phyloP scores from a whole-genome alignment of 2,888 invertebrate species.

The Leucania comma region DNA sequence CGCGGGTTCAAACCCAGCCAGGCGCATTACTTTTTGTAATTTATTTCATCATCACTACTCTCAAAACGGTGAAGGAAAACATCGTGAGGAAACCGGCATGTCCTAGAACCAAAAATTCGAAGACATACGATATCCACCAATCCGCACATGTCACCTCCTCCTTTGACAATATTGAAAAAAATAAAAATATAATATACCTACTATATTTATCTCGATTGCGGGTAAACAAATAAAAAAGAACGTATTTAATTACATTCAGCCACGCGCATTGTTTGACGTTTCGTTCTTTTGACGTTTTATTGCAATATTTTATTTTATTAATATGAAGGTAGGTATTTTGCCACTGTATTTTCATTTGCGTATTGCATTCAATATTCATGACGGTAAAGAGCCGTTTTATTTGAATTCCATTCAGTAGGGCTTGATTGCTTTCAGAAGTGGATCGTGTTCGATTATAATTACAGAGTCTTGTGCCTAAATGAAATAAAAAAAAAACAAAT shows the following conservation, averaged over 20 bases:
- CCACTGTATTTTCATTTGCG: conserved; percentile 6
- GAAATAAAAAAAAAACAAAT: too few species aligned
- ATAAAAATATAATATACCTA: too few species aligned
- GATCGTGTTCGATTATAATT: neutral
- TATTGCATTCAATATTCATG: conserved; percentile 34
- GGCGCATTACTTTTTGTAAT: too few species aligned
- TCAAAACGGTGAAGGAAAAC: too few species aligned
- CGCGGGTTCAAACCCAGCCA: too few species aligned
- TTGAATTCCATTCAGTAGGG: conserved; percentile 13
- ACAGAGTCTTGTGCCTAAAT: neutral
- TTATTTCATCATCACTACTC: too few species aligned
- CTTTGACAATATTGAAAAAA: too few species aligned
- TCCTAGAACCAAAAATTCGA: too few species aligned
- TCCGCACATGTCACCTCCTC: too few species aligned
- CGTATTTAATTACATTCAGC: conserved; percentile 34
- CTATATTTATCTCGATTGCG: neutral
- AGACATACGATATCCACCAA: too few species aligned
- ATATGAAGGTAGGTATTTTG: conserved; percentile 1
- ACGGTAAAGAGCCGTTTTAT: conserved; percentile 13
- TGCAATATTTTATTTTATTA: conserved; percentile 45
- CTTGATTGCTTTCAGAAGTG: conserved; percentile 24
- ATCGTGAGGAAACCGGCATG: too few species aligned
- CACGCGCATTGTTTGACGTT: conserved; percentile 23
- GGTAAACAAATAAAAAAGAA: conserved; percentile 9
- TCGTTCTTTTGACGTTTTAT: conserved; percentile 4